These are phyloP conservation scores for Okapia johnstoni DNA, from an alignment of 2,113 vertebrate species.

Conservation along the genomic window DNA sequence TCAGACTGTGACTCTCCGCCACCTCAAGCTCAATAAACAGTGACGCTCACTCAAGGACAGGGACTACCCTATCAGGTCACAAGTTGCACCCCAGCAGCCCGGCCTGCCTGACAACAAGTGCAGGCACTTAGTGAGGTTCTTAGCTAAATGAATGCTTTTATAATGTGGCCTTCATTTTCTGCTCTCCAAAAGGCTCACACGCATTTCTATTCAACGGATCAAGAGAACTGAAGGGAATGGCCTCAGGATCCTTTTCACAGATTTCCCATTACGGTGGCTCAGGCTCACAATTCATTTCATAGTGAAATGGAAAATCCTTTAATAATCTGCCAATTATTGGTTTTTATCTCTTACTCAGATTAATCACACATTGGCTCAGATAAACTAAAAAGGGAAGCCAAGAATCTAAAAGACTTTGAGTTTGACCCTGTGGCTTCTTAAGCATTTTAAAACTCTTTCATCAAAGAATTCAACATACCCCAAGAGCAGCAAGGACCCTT, in stretches of 20 bases:
- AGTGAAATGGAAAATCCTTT: neutral
- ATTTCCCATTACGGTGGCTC: neutral
- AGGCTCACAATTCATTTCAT: neutral
- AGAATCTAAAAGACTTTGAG: neutral
- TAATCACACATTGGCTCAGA: neutral
- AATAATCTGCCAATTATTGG: neutral
- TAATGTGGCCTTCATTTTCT: neutral
- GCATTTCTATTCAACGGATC: neutral
- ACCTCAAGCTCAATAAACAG: neutral
- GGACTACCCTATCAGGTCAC: neutral
- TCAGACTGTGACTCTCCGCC: neutral
- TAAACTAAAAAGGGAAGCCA: neutral
- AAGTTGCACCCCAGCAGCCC: neutral
- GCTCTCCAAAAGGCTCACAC: neutral
- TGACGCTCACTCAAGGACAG: neutral
- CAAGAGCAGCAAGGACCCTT: neutral
- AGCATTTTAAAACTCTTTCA: neutral
- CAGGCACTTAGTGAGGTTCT: neutral
- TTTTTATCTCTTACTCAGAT: slow-evolving; percentile 16
- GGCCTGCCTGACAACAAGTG: neutral
- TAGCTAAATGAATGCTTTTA: neutral
- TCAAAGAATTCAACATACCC: neutral
- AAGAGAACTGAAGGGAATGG: neutral
- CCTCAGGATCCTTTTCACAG: neutral
- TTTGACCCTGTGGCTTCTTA: neutral